Base-by-base conservation (phyloP, 2,113 vertebrate genomes). In the Aptenodytes patagonicus region DNA sequence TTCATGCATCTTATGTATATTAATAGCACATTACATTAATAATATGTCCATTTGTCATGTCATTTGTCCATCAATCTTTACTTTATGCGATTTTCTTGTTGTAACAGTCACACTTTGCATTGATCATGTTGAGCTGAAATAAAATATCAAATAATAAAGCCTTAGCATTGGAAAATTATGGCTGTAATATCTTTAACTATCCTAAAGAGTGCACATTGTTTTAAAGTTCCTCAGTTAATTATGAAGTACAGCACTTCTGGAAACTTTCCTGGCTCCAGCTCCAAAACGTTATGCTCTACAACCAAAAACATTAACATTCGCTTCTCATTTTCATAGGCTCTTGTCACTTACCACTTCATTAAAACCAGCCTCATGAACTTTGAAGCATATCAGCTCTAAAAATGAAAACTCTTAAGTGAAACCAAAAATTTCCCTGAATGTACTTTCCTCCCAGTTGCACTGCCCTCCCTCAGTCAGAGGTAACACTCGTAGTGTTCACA, bases 401-500 rank as follows among this genome's bases (percentile, higher is more conserved):
- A 92, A 51, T 44, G 44, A 90, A 77, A 87, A 66, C 36, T 70
- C 24, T 40, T 36, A 52, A 78, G n/a, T 65, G 8, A 82, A 87
- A 68, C 17, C 2, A 65, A 47, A 82, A 47, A 11, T 70, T 57
- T 78, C 51, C 6, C 20, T 44, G 24, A 86, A 32, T 1, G 1
- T 25, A 11, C 13, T 69, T 75, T 75, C 47, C 49, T 64, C 54
- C 52, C 44, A 70, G 17, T 17, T 71, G 38, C 32, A 11, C 31
- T 49, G 8, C 18, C 9, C 12, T 83, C 46, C 20, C 10, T 83
- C 40, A 25, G 6, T 76, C 65, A 71, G 51, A 49, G 26, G 36
- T 32, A 65, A 38, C 26, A 34, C 18, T 61, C 1, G 0, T 5
- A 24, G 20, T 1, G 0, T 51, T 66, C 26, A 15, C 1, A 0